These are phyloP conservation scores for Erinaceus europaeus DNA, from an alignment of 2,113 vertebrate species.

Conservation along the genomic window DNA sequence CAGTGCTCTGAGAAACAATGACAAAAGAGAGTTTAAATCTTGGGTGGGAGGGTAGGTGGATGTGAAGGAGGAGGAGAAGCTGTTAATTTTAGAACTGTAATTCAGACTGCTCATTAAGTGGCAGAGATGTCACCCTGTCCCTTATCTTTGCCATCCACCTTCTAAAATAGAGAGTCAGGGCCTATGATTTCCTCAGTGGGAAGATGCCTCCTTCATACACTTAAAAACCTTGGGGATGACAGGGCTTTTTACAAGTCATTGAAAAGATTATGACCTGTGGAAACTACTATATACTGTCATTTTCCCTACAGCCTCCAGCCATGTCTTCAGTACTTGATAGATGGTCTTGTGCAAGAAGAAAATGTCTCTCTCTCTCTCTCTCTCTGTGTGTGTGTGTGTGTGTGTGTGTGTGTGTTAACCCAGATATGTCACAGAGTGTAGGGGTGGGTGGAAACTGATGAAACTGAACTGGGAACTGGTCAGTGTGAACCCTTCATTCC, in stretches of 20 bases:
- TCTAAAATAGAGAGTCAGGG: conserved; percentile 69
- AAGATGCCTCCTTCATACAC: conserved; percentile 43
- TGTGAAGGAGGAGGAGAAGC: conserved; percentile 65
- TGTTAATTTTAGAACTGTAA: conserved; percentile 76
- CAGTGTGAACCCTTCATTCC: no score
- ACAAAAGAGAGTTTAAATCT: background rate
- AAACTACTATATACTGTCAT: background rate
- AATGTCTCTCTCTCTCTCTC: no score
- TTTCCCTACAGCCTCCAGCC: background rate
- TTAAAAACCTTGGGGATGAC: background rate
- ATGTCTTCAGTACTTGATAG: background rate
- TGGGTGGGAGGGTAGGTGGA: conserved; percentile 46
- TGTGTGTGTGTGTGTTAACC: no score
- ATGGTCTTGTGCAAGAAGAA: background rate
- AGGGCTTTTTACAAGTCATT: background rate
- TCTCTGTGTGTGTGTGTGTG: no score
- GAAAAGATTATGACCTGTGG: background rate
- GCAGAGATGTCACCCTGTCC: conserved; percentile 55
- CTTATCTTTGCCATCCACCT: conserved; percentile 69
- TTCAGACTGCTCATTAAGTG: conserved; percentile 68
- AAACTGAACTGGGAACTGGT: background rate
- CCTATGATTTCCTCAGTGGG: conserved; percentile 43
- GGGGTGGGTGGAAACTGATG: background rate
- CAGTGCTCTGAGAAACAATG: background rate
- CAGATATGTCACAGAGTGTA: background rate